Evolutionary conservation across 2,113 vertebrate species (phyloP), one percentile per base, ranked within the genome.

Genomic region (Cinclus cinclus): DNA sequence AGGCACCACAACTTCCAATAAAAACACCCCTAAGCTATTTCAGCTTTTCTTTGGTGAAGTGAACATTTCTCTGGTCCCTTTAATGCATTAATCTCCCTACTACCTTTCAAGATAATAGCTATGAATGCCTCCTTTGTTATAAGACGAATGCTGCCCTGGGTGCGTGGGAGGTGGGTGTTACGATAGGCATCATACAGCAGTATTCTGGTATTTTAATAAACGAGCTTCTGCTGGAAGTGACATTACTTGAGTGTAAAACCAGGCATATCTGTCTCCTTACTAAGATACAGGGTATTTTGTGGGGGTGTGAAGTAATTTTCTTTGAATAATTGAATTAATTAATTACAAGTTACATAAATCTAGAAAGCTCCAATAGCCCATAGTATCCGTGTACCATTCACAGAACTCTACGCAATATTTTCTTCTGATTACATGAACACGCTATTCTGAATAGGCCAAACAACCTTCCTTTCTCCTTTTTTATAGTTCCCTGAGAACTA

Each of bases 321-420:
- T 94, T 81, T 90, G 95, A 96, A 95, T 97, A 96, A 94, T 96
- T 96, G 85, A 97, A 96, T 96, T 97, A 97, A 96, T 91, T 97
- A 96, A 95, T 95, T 94, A 35, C 1, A 18, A 85, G 85, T 96
- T 97, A 95, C 64, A 95, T 93, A 96, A 95, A 92, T 89, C 64
- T 81, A 56, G 88, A 88, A 91, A n/a, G 85, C 55, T 90, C 60
- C 84, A 80, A 81, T 86, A 80, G 93, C 93, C 94, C 88, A 88
- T 93, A 93, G 95, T 97, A 94, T 93, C 93, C 90, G 85, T 90
- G 83, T 81, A 95, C 93, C 95, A 96, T 97, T 96, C 94, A 97
- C 90, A 95, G 93, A 97, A 96, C 64, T 78, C 76, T 50, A 58
- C 39, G 92, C 92, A 96, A 93, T 92, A 89, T 94, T 96, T 96